A percentile compares a stretch with the other conserved stretches of the same genome.
These are phyloP conservation scores for Artibeus lituratus DNA, from an alignment of 2,797 vertebrate species.

Conservation along the genomic window DNA sequence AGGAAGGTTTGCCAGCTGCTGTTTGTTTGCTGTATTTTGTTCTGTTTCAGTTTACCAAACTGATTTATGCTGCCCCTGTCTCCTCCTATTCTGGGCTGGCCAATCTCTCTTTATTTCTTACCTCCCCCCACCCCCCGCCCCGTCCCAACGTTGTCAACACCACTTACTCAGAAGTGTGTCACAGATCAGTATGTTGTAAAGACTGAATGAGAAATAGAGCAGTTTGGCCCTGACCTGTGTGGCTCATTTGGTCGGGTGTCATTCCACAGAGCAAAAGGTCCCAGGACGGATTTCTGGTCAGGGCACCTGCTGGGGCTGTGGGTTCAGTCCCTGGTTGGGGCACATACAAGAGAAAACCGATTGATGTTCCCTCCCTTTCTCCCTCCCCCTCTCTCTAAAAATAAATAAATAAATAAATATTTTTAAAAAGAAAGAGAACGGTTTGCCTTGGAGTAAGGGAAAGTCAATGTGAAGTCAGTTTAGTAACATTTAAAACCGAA, in stretches of 20 bases:
- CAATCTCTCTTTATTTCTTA: background rate
- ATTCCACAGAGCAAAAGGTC: no score
- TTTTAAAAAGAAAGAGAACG: background rate
- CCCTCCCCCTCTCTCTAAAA: no score
- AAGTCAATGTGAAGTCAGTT: background rate
- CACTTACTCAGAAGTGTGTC: background rate
- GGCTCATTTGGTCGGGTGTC: no score
- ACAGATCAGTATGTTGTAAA: no score
- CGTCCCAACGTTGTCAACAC: background rate
- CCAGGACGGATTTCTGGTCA: no score
- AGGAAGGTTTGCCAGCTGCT: background rate
- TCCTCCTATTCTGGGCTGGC: background rate
- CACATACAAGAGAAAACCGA: no score
- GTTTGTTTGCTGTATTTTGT: background rate
- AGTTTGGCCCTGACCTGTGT: no score
- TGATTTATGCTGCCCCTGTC: no score
- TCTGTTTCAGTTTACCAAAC: background rate
- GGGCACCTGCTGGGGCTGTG: no score
- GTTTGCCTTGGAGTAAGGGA: background rate
- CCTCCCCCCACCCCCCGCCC: background rate
- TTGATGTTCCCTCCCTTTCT: no score
- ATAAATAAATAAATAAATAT: no score
- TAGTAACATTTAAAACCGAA: background rate
- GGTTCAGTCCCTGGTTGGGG: no score
- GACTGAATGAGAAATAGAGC: background rate